These are phyloP conservation scores for Cheilosia grossa DNA, from an alignment of 2,888 invertebrate genomes.

Conservation along the genomic window DNA sequence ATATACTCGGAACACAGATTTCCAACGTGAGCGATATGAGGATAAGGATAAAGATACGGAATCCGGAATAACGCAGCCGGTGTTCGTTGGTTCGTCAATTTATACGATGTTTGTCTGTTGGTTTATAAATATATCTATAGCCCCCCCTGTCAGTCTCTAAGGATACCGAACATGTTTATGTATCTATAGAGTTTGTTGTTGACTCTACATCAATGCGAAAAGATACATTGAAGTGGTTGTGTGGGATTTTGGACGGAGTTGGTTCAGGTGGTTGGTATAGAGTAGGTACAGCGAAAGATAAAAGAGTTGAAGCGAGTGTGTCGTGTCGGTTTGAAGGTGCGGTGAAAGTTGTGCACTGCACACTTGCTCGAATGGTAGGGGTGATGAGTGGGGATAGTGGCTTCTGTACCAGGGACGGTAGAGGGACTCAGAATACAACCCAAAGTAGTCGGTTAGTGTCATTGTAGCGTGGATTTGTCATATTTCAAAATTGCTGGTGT, in stretches of 20 bases:
- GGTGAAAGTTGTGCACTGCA: slow-evolving; percentile 9
- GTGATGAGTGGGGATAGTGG: background rate
- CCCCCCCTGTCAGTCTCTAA: background rate
- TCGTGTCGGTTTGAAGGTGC: slow-evolving; percentile 33
- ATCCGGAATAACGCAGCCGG: slow-evolving; percentile 12
- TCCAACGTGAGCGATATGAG: slow-evolving; percentile 11
- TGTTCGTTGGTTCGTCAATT: slow-evolving; percentile 24
- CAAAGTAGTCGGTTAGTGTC: no score
- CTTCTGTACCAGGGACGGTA: background rate
- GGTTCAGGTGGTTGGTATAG: slow-evolving; percentile 1
- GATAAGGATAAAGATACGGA: slow-evolving; percentile 26
- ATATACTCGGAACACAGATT: slow-evolving; percentile 36
- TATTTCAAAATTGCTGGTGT: background rate
- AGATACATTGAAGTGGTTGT: slow-evolving; percentile 15
- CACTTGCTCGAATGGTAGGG: background rate
- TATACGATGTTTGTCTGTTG: slow-evolving; percentile 13
- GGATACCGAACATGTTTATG: slow-evolving; percentile 6
- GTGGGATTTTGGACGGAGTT: background rate
- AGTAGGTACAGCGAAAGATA: slow-evolving; percentile 4
- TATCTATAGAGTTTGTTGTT: slow-evolving; percentile 41
- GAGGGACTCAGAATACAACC: background rate
- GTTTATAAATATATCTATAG: background rate
- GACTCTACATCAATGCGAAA: slow-evolving; percentile 44
- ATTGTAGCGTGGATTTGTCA: no score
- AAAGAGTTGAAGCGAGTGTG: slow-evolving; percentile 26